Evolutionary conservation across 1,140 invertebrate genomes (phyloP).

Genomic region (Micrasema minimum): DNA sequence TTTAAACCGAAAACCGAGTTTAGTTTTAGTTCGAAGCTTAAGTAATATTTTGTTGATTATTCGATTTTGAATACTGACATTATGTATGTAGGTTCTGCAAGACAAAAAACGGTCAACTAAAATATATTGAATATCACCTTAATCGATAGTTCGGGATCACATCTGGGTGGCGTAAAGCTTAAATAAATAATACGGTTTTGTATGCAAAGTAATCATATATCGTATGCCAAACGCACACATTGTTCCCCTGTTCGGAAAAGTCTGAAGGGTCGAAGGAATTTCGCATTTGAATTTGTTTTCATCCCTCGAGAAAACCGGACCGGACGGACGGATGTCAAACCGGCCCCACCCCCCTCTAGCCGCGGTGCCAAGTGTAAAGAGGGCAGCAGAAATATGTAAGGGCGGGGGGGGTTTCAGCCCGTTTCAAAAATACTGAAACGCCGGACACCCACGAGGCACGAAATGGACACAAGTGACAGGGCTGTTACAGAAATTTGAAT

Average conservation of each 20-base stretch:
- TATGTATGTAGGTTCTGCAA: too few species aligned
- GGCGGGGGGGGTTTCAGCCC: constrained; percentile 17
- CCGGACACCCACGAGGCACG: constrained; percentile 10
- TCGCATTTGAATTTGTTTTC: constrained; percentile 51
- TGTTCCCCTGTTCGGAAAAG: constrained; percentile 18
- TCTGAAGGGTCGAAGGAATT: constrained; percentile 28
- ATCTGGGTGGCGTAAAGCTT: too few species aligned
- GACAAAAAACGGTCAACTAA: too few species aligned
- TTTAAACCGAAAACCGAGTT: too few species aligned
- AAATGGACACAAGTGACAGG: background rate
- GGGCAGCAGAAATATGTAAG: constrained; percentile 11
- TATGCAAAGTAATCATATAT: constrained; percentile 37
- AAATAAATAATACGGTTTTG: constrained; percentile 19
- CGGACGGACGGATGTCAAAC: constrained; percentile 33
- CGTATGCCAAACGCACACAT: constrained; percentile 33
- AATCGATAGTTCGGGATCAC: too few species aligned
- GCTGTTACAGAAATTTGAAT: too few species aligned
- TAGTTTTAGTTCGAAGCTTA: too few species aligned
- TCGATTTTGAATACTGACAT: too few species aligned
- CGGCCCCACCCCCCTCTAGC: background rate
- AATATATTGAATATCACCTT: too few species aligned
- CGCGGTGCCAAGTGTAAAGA: constrained; percentile 18
- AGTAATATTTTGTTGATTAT: too few species aligned
- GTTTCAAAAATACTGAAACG: too few species aligned
- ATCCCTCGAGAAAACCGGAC: constrained; percentile 38